Conservation (phyloP, 2,888 invertebrate species). For the Spatulosminthurus flaviceps region DNA sequence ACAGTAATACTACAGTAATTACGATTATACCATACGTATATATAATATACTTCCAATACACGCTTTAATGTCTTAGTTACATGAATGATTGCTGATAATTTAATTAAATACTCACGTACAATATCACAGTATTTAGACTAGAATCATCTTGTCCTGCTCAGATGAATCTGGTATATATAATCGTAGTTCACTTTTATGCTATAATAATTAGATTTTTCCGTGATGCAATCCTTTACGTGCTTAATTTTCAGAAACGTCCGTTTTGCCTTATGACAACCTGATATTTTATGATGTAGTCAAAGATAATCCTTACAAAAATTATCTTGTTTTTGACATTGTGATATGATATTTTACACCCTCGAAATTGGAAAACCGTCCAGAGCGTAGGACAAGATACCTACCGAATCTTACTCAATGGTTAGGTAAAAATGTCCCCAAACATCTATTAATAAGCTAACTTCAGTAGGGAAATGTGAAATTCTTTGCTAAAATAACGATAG, state of each 20-base stretch:
- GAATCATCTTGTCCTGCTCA: constrained; percentile 48
- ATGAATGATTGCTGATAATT: constrained; percentile 53
- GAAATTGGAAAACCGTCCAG: background rate
- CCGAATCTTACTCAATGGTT: too few species aligned
- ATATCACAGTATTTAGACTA: constrained; percentile 59
- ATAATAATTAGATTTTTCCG: background rate
- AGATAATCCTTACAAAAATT: background rate
- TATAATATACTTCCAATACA: background rate
- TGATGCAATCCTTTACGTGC: background rate
- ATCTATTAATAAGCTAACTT: too few species aligned
- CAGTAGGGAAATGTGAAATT: too few species aligned
- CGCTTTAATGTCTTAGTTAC: constrained; percentile 31
- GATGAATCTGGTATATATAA: constrained; percentile 44
- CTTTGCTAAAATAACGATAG: too few species aligned
- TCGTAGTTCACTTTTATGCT: background rate
- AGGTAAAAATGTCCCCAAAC: too few species aligned
- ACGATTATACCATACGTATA: background rate
- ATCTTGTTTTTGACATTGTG: background rate
- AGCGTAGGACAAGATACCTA: too few species aligned
- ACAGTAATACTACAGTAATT: background rate
- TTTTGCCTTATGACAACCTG: background rate
- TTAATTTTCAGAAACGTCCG: background rate
- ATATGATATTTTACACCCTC: constrained; percentile 9
- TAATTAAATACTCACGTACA: constrained; percentile 39
- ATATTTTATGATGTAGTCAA: background rate